Base-by-base conservation (phyloP, 2,113 vertebrate genomes). In the Lota lota region DNA sequence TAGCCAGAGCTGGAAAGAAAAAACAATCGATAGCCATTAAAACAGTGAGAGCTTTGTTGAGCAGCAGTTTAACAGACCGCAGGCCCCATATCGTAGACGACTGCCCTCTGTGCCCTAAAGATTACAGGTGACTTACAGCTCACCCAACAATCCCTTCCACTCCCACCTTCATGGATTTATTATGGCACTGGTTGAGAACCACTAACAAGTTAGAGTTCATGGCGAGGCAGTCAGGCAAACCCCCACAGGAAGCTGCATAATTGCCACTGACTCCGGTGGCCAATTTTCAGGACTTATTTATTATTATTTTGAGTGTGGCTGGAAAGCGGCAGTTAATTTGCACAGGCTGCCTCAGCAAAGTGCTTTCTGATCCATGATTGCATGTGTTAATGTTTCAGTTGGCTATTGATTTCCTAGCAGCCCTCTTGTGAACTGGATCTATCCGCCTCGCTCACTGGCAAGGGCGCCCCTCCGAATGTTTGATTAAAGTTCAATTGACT, bases 401-500 rank as follows among this genome's bases (percentile, higher is more conserved):
- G 91, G 90, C 91, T 94, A 95, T 97, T 95, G 95, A 96, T 97
- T 95, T 92, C 91, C 88, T 87, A 91, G 85, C 67, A 83, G 81
- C 91, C 40, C 92, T 94, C 95, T 95, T 95, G 92, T 94, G 90
- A 90, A 78, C 87, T 84, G 92, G 88, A 92, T 96, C 93, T 92
- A 92, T 92, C 91, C 84, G 78, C 81, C 64, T 70, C 63, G 76
- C 92, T 88, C 85, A 83, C 91, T 84, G 68, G 90, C 90, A 70
- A 87, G 88, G 81, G 69, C 84, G 62, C 84, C 87, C 15, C 90
- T 85, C n/a, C 90, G 91, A 95, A 93, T 95, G 94, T 97, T 94
- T 96, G 95, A 98, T 98, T 95, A 93, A 95, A 93, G 92, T 94
- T 94, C 93, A 90, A 90, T 95, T 94, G 93, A 93, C 94, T 95